Evolutionary conservation across 2,113 vertebrate genomes (phyloP).

Genomic region (Actenoides lindsayi): DNA sequence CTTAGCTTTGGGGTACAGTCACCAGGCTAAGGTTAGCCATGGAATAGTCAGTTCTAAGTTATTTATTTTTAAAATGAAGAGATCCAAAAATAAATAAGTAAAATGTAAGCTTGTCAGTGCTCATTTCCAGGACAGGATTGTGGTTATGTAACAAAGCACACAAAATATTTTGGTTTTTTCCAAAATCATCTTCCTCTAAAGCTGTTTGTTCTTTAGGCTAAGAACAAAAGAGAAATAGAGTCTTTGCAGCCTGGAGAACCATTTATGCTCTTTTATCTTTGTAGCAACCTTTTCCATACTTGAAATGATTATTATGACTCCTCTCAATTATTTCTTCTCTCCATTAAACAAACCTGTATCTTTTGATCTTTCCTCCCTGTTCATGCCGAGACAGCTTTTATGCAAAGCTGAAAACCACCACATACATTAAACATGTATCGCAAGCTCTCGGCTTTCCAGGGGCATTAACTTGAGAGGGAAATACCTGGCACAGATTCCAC

Average conservation of each 20-base stretch:
- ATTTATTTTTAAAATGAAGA: not conserved
- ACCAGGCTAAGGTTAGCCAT: not conserved
- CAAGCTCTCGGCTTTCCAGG: not conserved
- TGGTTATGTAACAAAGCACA: not conserved
- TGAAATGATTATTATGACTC: conserved; percentile 2
- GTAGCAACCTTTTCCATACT: not conserved
- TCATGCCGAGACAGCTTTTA: conserved; percentile 16
- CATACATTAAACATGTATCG: not conserved
- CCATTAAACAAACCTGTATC: not conserved
- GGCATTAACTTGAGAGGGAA: not conserved
- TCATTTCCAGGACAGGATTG: not conserved
- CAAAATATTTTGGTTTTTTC: not conserved
- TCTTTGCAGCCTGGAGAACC: not conserved
- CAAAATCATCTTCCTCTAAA: not conserved
- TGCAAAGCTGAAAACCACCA: not conserved
- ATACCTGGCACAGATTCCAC: not conserved
- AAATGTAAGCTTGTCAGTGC: not conserved
- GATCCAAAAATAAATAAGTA: not conserved
- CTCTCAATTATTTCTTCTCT: conserved; percentile 16
- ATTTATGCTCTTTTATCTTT: not conserved
- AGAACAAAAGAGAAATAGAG: not conserved
- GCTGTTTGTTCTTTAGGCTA: not conserved
- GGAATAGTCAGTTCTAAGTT: not conserved
- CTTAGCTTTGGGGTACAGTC: not conserved
- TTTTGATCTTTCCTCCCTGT: conserved; percentile 39